Base-by-base conservation (phyloP, 2,797 vertebrate species). In the Loriculus beryllinus region DNA sequence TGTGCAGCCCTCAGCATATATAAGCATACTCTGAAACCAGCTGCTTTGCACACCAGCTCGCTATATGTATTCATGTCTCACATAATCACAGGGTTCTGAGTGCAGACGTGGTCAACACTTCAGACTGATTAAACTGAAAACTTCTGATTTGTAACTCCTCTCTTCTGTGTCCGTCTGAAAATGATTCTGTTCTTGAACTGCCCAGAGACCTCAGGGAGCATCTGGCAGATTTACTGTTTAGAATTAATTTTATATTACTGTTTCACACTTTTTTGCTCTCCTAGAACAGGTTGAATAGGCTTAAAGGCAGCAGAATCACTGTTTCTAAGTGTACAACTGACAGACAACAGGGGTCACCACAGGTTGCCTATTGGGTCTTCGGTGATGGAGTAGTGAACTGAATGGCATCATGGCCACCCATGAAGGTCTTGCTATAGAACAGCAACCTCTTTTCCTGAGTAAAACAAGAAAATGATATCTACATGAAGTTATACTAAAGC, bases 1-100 rank as follows among this genome's bases (percentile, higher is more conserved):
- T 6, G 8, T 16, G 31, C 31, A 69, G 31, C 6, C 6, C 22
- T 18, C 1, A 3, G 25, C 3, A 3, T 12, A 9, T 4, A 9
- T 14, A 39, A 35, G 33, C 0, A 0, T 10, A 4, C 12, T 43
- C 49, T 52, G 60, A 45, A 64, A 71, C 2, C 7, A 49, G 51
- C 56, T 79, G 52, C 39, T 48, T 3, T n/a, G 14, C 19, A 20
- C 40, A 28, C 22, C 40, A 45, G 20, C 67, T 75, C 23, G 51
- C 43, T 28, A 8, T 4, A 15, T 0, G 1, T 22, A n/a, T 8
- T 48, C 25, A 33, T 4, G 12, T 71, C 45, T 75, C 4, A 3
- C 9, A 12, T 10, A 64, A 9, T 40, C 4, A 2, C 49, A 52
- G n/a, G 7, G 2, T 43, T 64, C 37, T 11, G 11, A 7, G 11